phyloP scores from a whole-genome alignment of 2,113 vertebrate species.

The Carassius auratus region DNA sequence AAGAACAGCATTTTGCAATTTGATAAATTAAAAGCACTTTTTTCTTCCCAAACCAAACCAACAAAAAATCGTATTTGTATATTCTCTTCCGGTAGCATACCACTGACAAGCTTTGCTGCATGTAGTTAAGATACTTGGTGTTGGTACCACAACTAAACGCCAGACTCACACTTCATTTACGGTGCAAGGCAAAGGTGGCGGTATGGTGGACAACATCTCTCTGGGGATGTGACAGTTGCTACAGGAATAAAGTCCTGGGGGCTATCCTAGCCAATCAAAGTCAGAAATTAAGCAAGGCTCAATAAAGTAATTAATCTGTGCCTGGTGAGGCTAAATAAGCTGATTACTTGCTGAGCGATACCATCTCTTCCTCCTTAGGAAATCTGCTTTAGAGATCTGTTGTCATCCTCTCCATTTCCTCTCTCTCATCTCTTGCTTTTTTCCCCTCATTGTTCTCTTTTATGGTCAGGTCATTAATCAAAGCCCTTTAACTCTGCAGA shows the following conservation, averaged over 20 bases:
- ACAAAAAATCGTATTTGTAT: background rate
- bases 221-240: conserved; percentile 32
- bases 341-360: conserved; percentile 52
- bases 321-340: conserved; percentile 45
- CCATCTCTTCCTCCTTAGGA: conserved; percentile 42
- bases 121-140: background rate
- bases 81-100: conserved; percentile 12
- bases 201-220: background rate
- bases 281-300: conserved; percentile 53
- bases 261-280: conserved; percentile 49
- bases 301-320: conserved; percentile 60
- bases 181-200: background rate
- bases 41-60: too few species aligned
- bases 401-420: conserved; percentile 20
- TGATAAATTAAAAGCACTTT: too few species aligned
- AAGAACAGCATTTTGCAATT: too few species aligned
- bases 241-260: conserved; percentile 16
- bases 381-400: conserved; percentile 38
- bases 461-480: conserved; percentile 23
- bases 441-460: conserved; percentile 8
- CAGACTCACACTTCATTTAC: background rate
- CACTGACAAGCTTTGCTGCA: background rate
- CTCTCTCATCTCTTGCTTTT: background rate
- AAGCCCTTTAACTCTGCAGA: background rate
- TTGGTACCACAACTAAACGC: conserved; percentile 20